phyloP scores from a whole-genome alignment of 2,797 vertebrate genomes.

The Champsocephalus gunnari region DNA sequence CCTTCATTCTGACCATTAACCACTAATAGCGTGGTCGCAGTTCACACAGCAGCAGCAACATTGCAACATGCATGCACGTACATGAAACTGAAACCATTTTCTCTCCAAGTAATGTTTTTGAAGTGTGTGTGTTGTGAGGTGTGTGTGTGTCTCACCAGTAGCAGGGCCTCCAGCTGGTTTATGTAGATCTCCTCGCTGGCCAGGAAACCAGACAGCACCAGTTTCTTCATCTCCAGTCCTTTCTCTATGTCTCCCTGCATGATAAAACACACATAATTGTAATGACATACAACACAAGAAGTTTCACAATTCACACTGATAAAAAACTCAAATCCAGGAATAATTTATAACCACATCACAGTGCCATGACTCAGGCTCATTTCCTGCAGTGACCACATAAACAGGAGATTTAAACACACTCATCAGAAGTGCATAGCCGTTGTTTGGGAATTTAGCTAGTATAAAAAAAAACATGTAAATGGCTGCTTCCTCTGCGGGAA shows the following conservation, averaged over 20 bases:
- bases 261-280: constrained; percentile 36
- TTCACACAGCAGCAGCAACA: neutral
- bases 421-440: neutral
- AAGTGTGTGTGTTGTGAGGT: neutral
- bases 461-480: constrained; percentile 46
- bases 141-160: constrained; percentile 86
- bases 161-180: constrained; percentile 95
- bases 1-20: constrained; percentile 31
- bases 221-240: constrained; percentile 96
- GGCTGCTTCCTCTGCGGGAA: constrained; percentile 43
- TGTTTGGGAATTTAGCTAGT: constrained; percentile 5
- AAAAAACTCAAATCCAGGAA: neutral
- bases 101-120: neutral
- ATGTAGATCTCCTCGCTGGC: constrained; percentile 99
- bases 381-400: constrained; percentile 29
- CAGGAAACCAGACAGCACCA: constrained; percentile 96
- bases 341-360: neutral
- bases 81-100: neutral
- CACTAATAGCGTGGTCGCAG: neutral
- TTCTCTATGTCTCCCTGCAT: constrained; percentile 92
- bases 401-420: constrained; percentile 26
- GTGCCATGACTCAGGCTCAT: constrained; percentile 9
- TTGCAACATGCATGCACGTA: neutral
- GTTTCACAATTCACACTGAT: neutral
- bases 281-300: neutral